Evolutionary conservation across 92 coral and sea anemone species (phyloP), one percentile per base, ranked within the genome.

Genomic region (Desmophyllum pertusum): DNA sequence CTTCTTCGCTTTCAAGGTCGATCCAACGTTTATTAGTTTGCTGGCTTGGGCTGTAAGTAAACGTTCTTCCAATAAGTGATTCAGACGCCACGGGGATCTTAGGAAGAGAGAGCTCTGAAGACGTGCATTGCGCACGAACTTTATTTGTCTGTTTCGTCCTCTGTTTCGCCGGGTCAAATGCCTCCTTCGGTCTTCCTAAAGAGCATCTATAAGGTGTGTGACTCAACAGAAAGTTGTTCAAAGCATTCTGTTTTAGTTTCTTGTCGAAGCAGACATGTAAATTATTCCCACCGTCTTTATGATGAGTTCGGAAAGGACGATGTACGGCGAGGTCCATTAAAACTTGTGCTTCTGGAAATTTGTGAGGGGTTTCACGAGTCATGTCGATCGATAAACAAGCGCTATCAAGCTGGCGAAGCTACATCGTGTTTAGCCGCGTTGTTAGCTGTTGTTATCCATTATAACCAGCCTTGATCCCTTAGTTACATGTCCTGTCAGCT

Each of bases 161-260:
- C 0, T 19, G 57, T 40, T 63, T 80, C 41, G 76, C 29, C n/a
- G n/a, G n/a, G 6, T 68, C 66, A 6, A 9, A n/a, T 36, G 67
- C 14, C 41, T 57, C 52, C 33, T 36, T 66, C 18, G 81, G 63
- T 62, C 79, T 76, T 63, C 87, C 81, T n/a, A 89, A 64, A 7
- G 92, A 84, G 61, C 85, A 84, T 59, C 92, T 81, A 25, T 89
- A 89, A 40, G 92, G 92, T 43, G 92, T 89, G 31, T 76, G 81
- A 45, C 79, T 59, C 50, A 89, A 46, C 42, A 89, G 53, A 64
- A 84, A 46, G 61, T 80, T 79, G 31, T 89, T 84, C 10, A 86
- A 78, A 29, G 80, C 75, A 33, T 42, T 84, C 59, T 84, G 85
- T 39, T 84, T 83, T 4, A 85, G 70, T 23, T 73, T 84, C 41